phyloP scores from a whole-genome alignment of 2,113 vertebrate genomes.

The Bombycilla garrulus region DNA sequence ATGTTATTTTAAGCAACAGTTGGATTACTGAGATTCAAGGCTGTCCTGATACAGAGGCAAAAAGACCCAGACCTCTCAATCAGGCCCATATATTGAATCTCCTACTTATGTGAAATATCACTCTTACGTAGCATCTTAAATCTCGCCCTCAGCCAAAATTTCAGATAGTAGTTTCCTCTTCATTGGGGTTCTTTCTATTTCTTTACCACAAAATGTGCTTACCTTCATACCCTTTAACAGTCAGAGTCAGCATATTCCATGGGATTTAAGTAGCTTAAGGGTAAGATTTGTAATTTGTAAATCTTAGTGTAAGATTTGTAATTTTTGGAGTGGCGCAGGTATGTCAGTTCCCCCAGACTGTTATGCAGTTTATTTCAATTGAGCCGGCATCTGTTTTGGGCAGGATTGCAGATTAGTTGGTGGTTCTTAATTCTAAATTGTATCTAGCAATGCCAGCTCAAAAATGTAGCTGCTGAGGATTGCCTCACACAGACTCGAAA shows the following conservation, averaged over 20 bases:
- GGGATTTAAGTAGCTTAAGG: not conserved
- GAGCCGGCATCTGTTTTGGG: not conserved
- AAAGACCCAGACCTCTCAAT: not conserved
- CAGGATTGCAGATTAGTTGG: not conserved
- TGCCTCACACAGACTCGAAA: not conserved
- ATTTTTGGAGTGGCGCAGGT: not conserved
- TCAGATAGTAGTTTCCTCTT: not conserved
- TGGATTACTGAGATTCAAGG: not conserved
- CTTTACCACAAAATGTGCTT: not conserved
- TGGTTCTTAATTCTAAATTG: not conserved
- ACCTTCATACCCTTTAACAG: not conserved
- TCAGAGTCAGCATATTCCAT: not conserved
- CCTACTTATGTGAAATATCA: not conserved
- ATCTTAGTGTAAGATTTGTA: not conserved
- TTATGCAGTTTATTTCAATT: not conserved
- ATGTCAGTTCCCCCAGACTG: not conserved
- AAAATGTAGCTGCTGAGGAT: not conserved
- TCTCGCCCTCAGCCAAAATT: not conserved
- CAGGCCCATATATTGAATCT: not conserved
- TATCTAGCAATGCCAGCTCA: not conserved
- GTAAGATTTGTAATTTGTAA: not conserved
- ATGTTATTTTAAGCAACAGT: not conserved
- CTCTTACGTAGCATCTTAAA: accelerated
- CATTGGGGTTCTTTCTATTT: not conserved
- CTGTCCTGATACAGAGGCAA: not conserved